Evolutionary conservation across 2,797 vertebrate genomes (phyloP).

Genomic region (Gallirallus australis): DNA sequence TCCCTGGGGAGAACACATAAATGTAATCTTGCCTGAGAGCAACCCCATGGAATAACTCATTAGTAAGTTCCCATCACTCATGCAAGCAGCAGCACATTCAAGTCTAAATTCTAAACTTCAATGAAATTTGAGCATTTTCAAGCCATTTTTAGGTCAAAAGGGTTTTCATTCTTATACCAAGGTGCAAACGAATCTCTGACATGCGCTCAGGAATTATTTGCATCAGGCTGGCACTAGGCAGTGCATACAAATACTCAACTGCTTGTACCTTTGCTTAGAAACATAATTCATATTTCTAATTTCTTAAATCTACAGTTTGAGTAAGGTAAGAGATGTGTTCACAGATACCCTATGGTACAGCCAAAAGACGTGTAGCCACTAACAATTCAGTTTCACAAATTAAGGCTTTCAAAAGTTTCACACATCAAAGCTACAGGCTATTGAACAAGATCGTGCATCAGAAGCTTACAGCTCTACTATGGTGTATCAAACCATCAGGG

Average conservation of each 20-base stretch:
- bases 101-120: background rate
- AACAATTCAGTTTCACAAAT: background rate
- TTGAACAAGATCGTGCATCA: background rate
- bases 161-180: background rate
- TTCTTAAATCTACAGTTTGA: background rate
- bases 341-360: background rate
- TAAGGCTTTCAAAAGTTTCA: background rate
- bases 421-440: background rate
- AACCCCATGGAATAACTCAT: background rate
- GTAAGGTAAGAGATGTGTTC: background rate
- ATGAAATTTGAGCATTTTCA: background rate
- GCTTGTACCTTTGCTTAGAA: background rate
- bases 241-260: background rate
- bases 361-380: background rate
- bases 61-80: background rate
- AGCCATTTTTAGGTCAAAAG: background rate
- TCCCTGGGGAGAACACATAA: conserved; percentile 6
- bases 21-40: background rate
- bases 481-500: background rate
- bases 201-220: background rate
- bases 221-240: background rate
- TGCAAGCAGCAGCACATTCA: background rate
- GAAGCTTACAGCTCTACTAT: background rate
- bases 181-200: background rate
- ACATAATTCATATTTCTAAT: background rate